A percentile compares a stretch with the other conserved stretches of the same genome.
Conservation (phyloP, 1,140 invertebrate genomes). For the Ostrea denselamellosa region DNA sequence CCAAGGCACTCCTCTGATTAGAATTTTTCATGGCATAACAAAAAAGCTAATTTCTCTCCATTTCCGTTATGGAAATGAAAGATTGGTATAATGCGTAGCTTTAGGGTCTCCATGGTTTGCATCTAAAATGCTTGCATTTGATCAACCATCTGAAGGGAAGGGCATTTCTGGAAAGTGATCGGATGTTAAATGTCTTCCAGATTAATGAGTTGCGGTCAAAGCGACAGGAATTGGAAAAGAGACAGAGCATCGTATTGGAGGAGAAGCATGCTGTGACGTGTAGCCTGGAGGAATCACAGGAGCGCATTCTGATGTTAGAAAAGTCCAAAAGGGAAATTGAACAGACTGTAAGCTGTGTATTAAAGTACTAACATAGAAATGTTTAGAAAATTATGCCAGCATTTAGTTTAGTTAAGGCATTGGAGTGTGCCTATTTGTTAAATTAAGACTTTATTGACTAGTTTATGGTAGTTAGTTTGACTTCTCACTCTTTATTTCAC, state of each 20-base stretch:
- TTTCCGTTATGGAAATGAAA: conserved; percentile 33
- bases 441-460: too few species aligned
- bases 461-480: too few species aligned
- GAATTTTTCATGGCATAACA: not conserved
- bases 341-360: conserved; percentile 79
- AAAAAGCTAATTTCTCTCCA: not conserved
- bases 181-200: conserved; percentile 75
- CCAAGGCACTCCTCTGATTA: conserved; percentile 4
- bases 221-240: conserved; percentile 90
- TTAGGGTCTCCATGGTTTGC: not conserved
- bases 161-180: not conserved
- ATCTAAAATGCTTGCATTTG: conserved; percentile 8
- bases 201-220: conserved; percentile 90
- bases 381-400: not conserved
- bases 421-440: not conserved
- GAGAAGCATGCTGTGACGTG: conserved; percentile 89
- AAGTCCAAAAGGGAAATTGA: conserved; percentile 92
- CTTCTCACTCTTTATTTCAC: too few species aligned
- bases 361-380: not conserved
- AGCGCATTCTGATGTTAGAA: conserved; percentile 91
- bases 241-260: conserved; percentile 84
- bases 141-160: conserved; percentile 12
- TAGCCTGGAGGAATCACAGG: conserved; percentile 92
- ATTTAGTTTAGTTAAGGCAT: not conserved
- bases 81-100: conserved; percentile 11